Conservation (phyloP, 2,113 vertebrate species). For the Malurus cyaneus region DNA sequence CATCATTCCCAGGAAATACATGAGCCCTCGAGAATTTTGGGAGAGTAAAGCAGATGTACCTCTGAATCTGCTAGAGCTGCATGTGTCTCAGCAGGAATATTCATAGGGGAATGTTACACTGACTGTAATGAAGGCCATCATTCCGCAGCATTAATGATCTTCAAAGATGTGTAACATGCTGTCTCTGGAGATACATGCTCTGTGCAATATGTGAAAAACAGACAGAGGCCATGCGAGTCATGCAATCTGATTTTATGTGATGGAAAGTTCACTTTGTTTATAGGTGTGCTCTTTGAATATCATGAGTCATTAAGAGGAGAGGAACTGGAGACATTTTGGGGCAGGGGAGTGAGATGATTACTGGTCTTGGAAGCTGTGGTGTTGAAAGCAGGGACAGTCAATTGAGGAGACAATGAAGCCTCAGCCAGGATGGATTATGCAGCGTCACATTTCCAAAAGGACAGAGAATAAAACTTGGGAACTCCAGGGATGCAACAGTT, state of each 20-base stretch:
- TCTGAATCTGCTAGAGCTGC: not conserved
- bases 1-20: accelerated
- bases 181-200: not conserved
- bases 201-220: not conserved
- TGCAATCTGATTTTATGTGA: not conserved
- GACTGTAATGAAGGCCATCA: not conserved
- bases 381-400: not conserved
- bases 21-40: not conserved
- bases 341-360: not conserved
- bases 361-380: not conserved
- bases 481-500: not conserved
- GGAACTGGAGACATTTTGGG: not conserved
- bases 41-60: not conserved
- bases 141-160: not conserved
- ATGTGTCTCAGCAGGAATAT: not conserved
- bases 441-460: not conserved
- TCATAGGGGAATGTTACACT: not conserved
- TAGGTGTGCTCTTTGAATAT: not conserved
- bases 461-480: not conserved
- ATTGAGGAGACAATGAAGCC: not conserved
- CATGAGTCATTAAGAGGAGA: not conserved
- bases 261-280: not conserved
- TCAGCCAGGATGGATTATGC: not conserved
- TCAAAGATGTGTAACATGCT: not conserved
- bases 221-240: not conserved